Evolutionary conservation across 1,140 invertebrate genomes (phyloP).

Genomic region (Neuroterus valhalla): DNA sequence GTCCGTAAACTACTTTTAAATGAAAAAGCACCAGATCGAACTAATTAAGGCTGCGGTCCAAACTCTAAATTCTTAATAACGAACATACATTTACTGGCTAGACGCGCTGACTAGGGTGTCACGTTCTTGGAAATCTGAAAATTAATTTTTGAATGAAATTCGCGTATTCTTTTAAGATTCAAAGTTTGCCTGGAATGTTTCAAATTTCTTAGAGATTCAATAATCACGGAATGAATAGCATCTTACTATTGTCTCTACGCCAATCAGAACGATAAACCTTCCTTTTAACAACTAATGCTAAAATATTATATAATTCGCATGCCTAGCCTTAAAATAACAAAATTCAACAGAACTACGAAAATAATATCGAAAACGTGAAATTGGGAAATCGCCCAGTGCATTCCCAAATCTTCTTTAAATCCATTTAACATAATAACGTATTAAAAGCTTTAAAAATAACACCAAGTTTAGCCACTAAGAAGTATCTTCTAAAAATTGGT

Average conservation of each 20-base stretch:
- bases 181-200: no score
- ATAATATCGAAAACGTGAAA: no score
- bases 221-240: no score
- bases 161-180: no score
- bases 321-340: no score
- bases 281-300: no score
- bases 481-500: not conserved
- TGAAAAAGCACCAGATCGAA: not conserved
- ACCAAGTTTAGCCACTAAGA: not conserved
- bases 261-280: no score
- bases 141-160: not conserved
- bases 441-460: conserved; percentile 4
- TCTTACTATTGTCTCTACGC: no score
- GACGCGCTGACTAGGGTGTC: conserved; percentile 56
- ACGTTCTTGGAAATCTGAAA: not conserved
- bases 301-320: no score
- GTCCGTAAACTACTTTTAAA: conserved; percentile 41
- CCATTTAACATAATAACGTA: not conserved
- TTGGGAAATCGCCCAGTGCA: not conserved
- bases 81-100: conserved; percentile 51
- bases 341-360: no score
- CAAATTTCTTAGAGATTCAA: no score
- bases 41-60: not conserved
- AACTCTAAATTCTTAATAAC: not conserved
- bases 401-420: not conserved